Percentiles rank a stretch among this genome's conserved stretches.
These are phyloP conservation scores for Indicator maculatus DNA, from an alignment of 2,113 vertebrate species.

Conservation along the genomic window DNA sequence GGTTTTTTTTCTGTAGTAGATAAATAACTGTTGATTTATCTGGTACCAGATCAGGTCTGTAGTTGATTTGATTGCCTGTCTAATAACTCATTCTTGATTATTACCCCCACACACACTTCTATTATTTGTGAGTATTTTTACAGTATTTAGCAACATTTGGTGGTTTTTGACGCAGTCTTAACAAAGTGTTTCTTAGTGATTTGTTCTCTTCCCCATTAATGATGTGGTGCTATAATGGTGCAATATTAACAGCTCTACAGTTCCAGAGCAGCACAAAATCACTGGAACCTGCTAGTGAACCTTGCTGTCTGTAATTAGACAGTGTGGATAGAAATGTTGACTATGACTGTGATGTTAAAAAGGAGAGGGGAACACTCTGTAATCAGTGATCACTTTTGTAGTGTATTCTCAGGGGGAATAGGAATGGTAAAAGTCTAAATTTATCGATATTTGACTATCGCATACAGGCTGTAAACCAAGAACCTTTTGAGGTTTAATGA, in stretches of 20 bases:
- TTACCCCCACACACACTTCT: not conserved
- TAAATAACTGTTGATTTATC: not conserved
- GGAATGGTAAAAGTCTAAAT: not conserved
- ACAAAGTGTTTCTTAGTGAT: not conserved
- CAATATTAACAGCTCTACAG: not conserved
- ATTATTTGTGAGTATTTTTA: not conserved
- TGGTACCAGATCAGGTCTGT: not conserved
- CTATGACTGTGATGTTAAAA: not conserved
- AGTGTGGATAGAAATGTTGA: not conserved
- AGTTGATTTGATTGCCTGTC: not conserved
- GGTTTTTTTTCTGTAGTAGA: not conserved
- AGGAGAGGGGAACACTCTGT: not conserved
- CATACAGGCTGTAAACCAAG: not conserved
- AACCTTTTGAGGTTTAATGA: not conserved
- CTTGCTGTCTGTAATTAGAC: not conserved
- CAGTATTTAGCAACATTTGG: not conserved
- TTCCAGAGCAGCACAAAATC: not conserved
- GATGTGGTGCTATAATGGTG: not conserved
- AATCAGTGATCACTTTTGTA: not conserved
- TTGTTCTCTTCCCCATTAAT: not conserved
- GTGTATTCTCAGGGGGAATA: rapidly evolving
- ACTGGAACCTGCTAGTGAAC: not conserved
- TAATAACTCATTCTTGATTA: not conserved
- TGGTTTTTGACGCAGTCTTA: not conserved
- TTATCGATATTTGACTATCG: not conserved